Evolutionary conservation across 2,888 invertebrate genomes (phyloP).

Genomic region (Torymus texanus): DNA sequence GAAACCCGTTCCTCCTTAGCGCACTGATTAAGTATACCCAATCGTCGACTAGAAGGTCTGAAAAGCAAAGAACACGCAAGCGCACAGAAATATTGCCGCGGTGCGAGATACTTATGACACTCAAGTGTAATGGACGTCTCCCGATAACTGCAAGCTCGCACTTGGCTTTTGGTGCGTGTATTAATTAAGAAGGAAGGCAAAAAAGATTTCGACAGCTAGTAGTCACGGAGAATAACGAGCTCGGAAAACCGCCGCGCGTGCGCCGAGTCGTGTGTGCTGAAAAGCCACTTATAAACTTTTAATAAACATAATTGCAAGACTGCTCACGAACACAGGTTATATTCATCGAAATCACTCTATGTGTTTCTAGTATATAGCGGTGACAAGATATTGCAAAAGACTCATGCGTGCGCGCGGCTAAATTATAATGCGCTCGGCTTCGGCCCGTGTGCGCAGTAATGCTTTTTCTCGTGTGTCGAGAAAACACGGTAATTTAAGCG

Average conservation of each 20-base stretch:
- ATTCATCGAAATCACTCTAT: neutral
- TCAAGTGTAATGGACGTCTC: slow-evolving; percentile 52
- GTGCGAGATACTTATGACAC: slow-evolving; percentile 45
- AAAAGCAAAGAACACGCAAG: neutral
- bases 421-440: slow-evolving; percentile 35
- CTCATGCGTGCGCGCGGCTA: slow-evolving; percentile 34
- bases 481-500: slow-evolving; percentile 48
- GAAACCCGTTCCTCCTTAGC: slow-evolving; percentile 47
- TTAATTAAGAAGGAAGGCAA: slow-evolving; percentile 42
- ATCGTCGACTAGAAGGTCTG: neutral
- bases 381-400: slow-evolving; percentile 59
- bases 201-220: slow-evolving; percentile 13
- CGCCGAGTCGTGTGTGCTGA: neutral
- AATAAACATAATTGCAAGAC: slow-evolving; percentile 52
- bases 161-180: slow-evolving; percentile 33
- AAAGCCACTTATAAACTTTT: slow-evolving; percentile 40
- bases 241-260: slow-evolving; percentile 11
- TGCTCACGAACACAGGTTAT: slow-evolving; percentile 48
- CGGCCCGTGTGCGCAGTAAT: slow-evolving; percentile 1
- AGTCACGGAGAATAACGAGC: slow-evolving; percentile 5
- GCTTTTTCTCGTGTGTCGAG: slow-evolving; percentile 38
- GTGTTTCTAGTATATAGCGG: slow-evolving; percentile 8
- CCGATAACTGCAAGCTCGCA: slow-evolving; percentile 20
- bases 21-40: slow-evolving; percentile 32
- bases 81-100: slow-evolving; percentile 15